phyloP scores from a whole-genome alignment of 2,888 invertebrate species.

The Amblyteles armatorius region DNA sequence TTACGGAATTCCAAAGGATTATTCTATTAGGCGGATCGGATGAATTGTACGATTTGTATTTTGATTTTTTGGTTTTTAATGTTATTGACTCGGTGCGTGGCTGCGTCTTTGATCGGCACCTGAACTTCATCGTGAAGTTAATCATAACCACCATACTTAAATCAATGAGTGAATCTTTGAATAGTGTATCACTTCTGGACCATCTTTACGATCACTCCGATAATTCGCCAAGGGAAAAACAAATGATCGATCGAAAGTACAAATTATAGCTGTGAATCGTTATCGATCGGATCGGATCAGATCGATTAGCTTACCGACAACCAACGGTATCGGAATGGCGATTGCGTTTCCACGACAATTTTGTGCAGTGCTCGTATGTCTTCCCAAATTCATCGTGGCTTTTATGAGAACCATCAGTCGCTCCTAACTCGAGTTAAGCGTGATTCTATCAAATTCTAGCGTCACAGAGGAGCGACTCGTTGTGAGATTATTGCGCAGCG shows the following conservation, averaged over 20 bases:
- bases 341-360: constrained; percentile 22
- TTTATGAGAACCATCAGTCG: constrained; percentile 42
- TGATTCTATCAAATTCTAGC: constrained; percentile 24
- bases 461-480: not conserved
- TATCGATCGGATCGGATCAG: not conserved
- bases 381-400: constrained; percentile 7
- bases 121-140: constrained; percentile 16
- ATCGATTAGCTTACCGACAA: constrained; percentile 41
- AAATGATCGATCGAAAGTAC: not conserved
- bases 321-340: constrained; percentile 39
- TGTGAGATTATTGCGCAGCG: not conserved
- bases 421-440: constrained; percentile 35
- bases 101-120: constrained; percentile 44
- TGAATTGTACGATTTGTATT: not conserved
- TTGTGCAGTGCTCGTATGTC: constrained; percentile 1
- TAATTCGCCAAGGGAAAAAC: constrained; percentile 18
- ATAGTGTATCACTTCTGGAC: constrained; percentile 59
- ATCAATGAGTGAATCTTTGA: constrained; percentile 29
- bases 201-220: constrained; percentile 50
- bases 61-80: not conserved
- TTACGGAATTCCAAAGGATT: not conserved
- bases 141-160: not conserved
- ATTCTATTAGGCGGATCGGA: not conserved
- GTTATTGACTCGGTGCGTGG: constrained; percentile 21
- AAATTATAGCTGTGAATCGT: not conserved